Conservation (phyloP, 2,113 vertebrate genomes). For the Vimba vimba region DNA sequence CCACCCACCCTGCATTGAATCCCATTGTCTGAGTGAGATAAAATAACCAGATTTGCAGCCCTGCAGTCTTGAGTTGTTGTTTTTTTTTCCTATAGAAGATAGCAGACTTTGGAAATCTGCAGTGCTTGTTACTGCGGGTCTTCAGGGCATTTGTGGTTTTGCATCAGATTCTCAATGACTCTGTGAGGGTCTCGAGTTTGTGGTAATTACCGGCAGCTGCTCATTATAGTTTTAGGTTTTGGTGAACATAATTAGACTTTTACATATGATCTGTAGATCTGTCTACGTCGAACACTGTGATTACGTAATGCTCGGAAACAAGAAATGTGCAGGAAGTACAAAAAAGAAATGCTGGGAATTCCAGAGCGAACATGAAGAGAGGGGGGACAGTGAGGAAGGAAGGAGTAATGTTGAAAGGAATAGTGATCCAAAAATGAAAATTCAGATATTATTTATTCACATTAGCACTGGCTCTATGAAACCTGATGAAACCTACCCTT, state of each 20-base stretch:
- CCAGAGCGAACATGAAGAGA: neutral
- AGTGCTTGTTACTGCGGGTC: constrained; percentile 26
- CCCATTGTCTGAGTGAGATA: constrained; percentile 32
- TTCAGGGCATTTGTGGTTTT: constrained; percentile 30
- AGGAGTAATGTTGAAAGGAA: neutral
- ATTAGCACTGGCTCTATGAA: neutral
- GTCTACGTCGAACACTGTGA: neutral
- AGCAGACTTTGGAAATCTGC: constrained; percentile 22
- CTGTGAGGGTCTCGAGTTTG: constrained; percentile 4
- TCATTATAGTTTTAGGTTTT: constrained; percentile 32
- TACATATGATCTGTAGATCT: constrained; percentile 6
- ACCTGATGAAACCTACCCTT: neutral
- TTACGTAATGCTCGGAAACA: neutral
- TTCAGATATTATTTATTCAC: neutral
- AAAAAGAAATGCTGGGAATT: neutral
- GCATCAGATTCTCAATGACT: constrained; percentile 10
- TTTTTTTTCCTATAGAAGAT: constrained; percentile 13
- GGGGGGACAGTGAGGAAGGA: neutral
- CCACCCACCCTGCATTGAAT: neutral
- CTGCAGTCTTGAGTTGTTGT: constrained; percentile 12
- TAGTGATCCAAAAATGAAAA: too few species aligned
- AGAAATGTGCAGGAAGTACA: neutral
- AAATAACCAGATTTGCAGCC: constrained; percentile 33
- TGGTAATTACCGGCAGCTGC: constrained; percentile 7
- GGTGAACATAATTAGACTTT: constrained; percentile 19